phyloP scores from a whole-genome alignment of 2,888 invertebrate genomes.

The Microplitis manilae region DNA sequence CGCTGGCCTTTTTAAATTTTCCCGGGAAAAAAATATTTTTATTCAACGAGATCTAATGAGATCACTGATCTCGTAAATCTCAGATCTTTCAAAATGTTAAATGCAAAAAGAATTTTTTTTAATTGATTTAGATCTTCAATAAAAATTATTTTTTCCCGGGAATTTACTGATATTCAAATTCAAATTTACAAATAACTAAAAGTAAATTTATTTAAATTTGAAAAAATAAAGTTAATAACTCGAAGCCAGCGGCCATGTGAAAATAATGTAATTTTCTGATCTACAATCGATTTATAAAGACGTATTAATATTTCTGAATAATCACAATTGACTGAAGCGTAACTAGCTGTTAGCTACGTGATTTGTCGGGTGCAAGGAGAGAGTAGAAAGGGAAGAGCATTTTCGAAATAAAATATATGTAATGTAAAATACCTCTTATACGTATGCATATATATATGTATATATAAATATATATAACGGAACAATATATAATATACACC shows the following conservation, averaged over 20 bases:
- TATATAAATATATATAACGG: neutral
- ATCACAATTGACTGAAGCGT: constrained; percentile 37
- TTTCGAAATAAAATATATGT: constrained; percentile 6
- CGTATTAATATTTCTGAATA: constrained; percentile 24
- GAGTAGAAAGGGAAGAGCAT: constrained; percentile 11
- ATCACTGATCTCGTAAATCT: too few species aligned
- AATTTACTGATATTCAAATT: too few species aligned
- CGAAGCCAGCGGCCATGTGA: neutral
- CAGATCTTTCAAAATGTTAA: too few species aligned
- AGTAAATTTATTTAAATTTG: too few species aligned
- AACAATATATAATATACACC: neutral
- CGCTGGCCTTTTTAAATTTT: neutral
- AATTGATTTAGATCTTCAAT: too few species aligned
- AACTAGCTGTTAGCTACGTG: constrained; percentile 33
- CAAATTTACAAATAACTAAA: too few species aligned
- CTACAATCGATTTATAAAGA: neutral
- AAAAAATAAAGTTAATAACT: too few species aligned
- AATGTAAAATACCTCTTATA: neutral
- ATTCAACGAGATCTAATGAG: too few species aligned
- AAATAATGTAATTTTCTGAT: neutral
- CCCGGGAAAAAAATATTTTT: too few species aligned
- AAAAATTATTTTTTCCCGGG: too few species aligned
- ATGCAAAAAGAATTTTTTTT: too few species aligned
- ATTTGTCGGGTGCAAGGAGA: constrained; percentile 38
- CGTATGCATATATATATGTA: neutral